A percentile compares a stretch with the other conserved stretches of the same genome.
phyloP scores from a whole-genome alignment of 2,888 invertebrate species.

The Tenthredo mesomela region DNA sequence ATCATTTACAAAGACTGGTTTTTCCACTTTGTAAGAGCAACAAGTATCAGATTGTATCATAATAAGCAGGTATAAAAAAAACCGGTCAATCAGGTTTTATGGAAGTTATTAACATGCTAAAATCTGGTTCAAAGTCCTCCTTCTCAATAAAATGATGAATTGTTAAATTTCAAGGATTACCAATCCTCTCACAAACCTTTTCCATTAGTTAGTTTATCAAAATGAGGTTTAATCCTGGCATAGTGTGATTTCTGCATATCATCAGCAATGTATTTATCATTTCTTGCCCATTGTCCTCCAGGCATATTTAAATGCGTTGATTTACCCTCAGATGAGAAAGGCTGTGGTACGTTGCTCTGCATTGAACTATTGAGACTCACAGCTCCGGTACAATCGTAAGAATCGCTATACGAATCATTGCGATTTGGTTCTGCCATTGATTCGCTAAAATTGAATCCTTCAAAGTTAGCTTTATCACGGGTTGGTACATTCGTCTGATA shows the following conservation, averaged over 20 bases:
- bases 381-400: conserved; percentile 85
- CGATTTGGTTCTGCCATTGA: conserved; percentile 72
- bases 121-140: background rate
- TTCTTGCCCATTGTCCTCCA: conserved; percentile 86
- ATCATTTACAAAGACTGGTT: background rate
- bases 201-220: conserved; percentile 34
- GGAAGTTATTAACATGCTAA: background rate
- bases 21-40: background rate
- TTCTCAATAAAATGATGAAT: background rate
- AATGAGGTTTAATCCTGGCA: conserved; percentile 68
- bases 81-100: background rate
- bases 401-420: conserved; percentile 80
- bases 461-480: conserved; percentile 40
- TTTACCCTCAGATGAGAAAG: conserved; percentile 79
- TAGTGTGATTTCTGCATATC: conserved; percentile 85
- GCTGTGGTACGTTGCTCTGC: conserved; percentile 88
- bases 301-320: conserved; percentile 87
- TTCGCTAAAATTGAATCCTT: conserved; percentile 71
- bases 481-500: conserved; percentile 73
- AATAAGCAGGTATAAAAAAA: background rate
- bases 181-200: conserved; percentile 29
- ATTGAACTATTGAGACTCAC: conserved; percentile 85
- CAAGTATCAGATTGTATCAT: background rate
- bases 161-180: background rate
- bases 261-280: conserved; percentile 85